A percentile compares a stretch with the other conserved stretches of the same genome.
Evolutionary conservation across 2,888 invertebrate genomes (phyloP).

Genomic region (Serripes groenlandicus): DNA sequence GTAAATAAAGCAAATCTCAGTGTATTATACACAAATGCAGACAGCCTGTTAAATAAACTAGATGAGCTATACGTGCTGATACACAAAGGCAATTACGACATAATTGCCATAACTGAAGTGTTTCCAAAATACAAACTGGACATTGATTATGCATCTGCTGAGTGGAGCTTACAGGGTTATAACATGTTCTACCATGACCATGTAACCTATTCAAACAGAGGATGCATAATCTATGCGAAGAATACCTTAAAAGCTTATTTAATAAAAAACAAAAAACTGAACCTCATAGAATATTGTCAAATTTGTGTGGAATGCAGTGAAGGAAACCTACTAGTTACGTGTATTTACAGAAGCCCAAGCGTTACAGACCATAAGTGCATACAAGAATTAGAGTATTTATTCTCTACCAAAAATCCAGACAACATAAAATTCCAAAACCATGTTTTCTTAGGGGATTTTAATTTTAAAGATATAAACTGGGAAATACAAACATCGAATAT

Average conservation of each 20-base stretch:
- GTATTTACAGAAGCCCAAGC: slow-evolving; percentile 17
- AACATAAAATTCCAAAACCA: neutral
- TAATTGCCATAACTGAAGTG: neutral
- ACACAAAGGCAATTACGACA: neutral
- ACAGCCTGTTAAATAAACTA: neutral
- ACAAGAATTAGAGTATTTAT: neutral
- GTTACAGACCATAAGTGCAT: neutral
- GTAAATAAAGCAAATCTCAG: neutral
- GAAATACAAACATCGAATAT: neutral
- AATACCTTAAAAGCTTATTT: too few relatives aligned
- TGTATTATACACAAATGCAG: neutral
- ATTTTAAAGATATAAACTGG: slow-evolving; percentile 6
- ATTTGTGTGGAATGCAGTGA: too few relatives aligned
- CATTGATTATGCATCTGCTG: too few relatives aligned
- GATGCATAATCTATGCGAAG: too few relatives aligned
- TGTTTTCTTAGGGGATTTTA: neutral
- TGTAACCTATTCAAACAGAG: too few relatives aligned
- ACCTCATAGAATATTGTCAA: too few relatives aligned
- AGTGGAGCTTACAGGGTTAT: too few relatives aligned
- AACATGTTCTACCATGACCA: too few relatives aligned
- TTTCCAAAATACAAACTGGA: neutral
- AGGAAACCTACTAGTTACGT: too few relatives aligned
- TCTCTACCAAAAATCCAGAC: neutral
- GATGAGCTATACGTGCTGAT: neutral
- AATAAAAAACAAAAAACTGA: too few relatives aligned